Percentiles rank a stretch among this genome's conserved stretches.
phyloP scores from a whole-genome alignment of 2,797 vertebrate species.

The Danionella dracula region DNA sequence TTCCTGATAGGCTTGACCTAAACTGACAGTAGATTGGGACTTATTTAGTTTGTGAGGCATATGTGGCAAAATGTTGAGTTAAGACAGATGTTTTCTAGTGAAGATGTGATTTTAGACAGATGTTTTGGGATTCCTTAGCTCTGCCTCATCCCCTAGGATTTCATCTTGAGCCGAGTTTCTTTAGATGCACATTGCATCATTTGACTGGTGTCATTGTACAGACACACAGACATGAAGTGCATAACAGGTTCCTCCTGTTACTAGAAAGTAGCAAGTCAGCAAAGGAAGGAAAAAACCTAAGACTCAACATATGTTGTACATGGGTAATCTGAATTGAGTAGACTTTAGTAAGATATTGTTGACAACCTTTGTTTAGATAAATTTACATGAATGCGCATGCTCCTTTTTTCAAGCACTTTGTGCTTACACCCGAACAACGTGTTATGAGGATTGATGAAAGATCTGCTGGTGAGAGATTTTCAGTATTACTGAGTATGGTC shows the following conservation, averaged over 20 bases:
- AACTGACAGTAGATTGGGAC: neutral
- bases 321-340: neutral
- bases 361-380: too few species aligned
- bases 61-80: neutral
- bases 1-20: neutral
- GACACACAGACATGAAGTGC: neutral
- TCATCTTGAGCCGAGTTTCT: neutral
- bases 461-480: too few species aligned
- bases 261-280: neutral
- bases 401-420: too few species aligned
- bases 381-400: too few species aligned
- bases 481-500: too few species aligned
- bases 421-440: too few species aligned
- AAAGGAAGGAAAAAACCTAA: neutral
- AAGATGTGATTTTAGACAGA: slow-evolving; percentile 22
- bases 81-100: neutral
- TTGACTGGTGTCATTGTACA: neutral
- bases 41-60: neutral
- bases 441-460: too few species aligned
- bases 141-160: neutral
- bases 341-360: neutral
- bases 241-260: neutral
- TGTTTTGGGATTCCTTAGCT: slow-evolving; percentile 6
- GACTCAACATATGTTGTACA: neutral
- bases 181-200: neutral